phyloP scores from a whole-genome alignment of 2,888 invertebrate genomes.

The Napeogenes sylphis region DNA sequence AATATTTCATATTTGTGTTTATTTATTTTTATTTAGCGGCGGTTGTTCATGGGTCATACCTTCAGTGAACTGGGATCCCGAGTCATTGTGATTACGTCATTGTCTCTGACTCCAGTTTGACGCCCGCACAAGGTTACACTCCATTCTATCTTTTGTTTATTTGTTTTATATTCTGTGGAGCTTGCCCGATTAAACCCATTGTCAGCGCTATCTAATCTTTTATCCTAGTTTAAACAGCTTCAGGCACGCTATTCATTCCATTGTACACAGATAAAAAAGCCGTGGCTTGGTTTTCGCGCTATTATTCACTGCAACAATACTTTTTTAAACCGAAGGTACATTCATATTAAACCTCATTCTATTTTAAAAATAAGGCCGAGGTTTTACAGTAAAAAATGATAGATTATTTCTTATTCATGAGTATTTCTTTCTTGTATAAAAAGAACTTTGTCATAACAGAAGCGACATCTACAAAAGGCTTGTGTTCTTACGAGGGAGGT shows the following conservation, averaged over 20 bases:
- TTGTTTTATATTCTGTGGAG: slow-evolving; percentile 22
- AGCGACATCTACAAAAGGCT: slow-evolving; percentile 16
- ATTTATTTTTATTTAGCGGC: slow-evolving; percentile 44
- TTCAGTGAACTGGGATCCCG: slow-evolving; percentile 65
- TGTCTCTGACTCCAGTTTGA: slow-evolving; percentile 19
- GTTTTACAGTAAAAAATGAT: slow-evolving; percentile 10
- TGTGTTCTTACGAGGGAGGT: slow-evolving; percentile 17
- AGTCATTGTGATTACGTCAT: slow-evolving; percentile 48
- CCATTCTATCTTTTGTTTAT: slow-evolving; percentile 23
- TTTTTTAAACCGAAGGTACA: slow-evolving; percentile 1
- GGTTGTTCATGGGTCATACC: slow-evolving; percentile 69
- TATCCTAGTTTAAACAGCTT: slow-evolving; percentile 21
- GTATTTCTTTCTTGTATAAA: slow-evolving; percentile 12
- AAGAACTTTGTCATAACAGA: slow-evolving; percentile 20
- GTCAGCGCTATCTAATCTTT: slow-evolving; percentile 23
- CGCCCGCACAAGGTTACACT: slow-evolving; percentile 31
- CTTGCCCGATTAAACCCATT: slow-evolving; percentile 28
- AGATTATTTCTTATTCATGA: slow-evolving; percentile 14
- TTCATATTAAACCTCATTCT: not conserved
- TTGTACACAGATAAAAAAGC: slow-evolving; percentile 5
- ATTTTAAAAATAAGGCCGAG: slow-evolving; percentile 4
- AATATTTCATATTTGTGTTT: slow-evolving; percentile 36
- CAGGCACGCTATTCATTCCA: slow-evolving; percentile 18
- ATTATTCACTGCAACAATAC: slow-evolving; percentile 3
- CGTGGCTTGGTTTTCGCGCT: not conserved